Percentiles rank a stretch among this genome's conserved stretches.
These are phyloP conservation scores for Callyntrura sp. DNA, from an alignment of 2,888 invertebrate genomes.

Conservation along the genomic window DNA sequence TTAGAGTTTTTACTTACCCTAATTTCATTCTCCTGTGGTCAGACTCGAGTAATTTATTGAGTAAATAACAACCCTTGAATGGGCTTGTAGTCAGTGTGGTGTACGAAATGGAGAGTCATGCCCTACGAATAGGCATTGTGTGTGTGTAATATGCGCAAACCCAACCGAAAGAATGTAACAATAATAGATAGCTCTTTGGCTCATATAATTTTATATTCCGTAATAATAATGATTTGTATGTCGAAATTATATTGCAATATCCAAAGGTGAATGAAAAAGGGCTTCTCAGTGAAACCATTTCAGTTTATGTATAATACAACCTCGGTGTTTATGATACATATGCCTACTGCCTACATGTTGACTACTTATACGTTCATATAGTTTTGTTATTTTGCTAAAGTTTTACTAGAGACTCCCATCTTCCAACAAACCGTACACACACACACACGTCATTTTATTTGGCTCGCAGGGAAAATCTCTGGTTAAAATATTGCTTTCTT, in stretches of 20 bases:
- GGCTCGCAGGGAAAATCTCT: constrained; percentile 25
- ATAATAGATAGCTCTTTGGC: not conserved
- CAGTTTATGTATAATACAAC: constrained; percentile 22
- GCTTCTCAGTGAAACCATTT: not conserved
- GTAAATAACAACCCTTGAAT: constrained; percentile 74
- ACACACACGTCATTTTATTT: constrained; percentile 24
- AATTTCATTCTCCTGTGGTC: constrained; percentile 74
- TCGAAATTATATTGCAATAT: constrained; percentile 49
- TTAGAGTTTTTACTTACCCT: constrained; percentile 71
- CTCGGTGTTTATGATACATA: not conserved
- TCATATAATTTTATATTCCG: constrained; percentile 38
- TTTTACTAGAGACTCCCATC: not conserved
- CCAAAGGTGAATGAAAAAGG: constrained; percentile 55
- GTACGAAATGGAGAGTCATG: constrained; percentile 49
- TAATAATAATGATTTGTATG: constrained; percentile 49
- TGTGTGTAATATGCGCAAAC: not conserved
- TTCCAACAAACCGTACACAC: not conserved
- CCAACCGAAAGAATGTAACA: not conserved
- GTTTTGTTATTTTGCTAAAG: not conserved
- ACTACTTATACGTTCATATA: not conserved
- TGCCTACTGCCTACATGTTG: no score
- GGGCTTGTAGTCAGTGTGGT: constrained; percentile 39
- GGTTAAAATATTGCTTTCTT: constrained; percentile 57
- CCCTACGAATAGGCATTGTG: constrained; percentile 30
- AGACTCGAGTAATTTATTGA: constrained; percentile 76